Base-by-base conservation (phyloP, 2,888 invertebrate species). In the Dicyrtoma fusca region DNA sequence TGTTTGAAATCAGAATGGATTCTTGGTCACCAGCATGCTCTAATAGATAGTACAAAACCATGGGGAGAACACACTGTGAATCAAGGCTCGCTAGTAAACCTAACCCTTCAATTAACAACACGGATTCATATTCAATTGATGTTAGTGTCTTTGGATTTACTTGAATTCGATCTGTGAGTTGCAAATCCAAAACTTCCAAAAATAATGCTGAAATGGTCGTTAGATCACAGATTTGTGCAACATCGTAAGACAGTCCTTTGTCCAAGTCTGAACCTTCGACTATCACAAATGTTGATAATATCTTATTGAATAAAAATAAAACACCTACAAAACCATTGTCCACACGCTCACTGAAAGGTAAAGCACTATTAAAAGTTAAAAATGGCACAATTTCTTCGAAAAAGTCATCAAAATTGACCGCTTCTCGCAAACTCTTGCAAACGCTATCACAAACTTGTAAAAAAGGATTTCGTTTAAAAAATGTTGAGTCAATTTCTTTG, bases 21-120 rank as follows among this genome's bases (percentile, higher is more conserved):
- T 61, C 34, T 6, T 26, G 26, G 14, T 34, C 61, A n/a, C 77
- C 78, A 3, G 78, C 75, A 45, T 75, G 62, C 70, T 79, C 78
- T 10, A 78, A 49, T 14, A 79, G 47, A 17, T 72, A 66, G 53
- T 79, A 78, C 14, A 79, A 42, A 21, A 75, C 69, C 8, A 74
- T 44, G 25, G 78, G 76, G 1, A 77, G 21, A n/a, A 78, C 71
- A 53, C 26, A 61, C 26, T 53, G 25, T 14, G 61, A 65, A 70
- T 76, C 74, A 44, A 66, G 34, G 4, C 26, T 53, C 13, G 72
- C 65, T 34, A 77, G 45, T 11, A 74, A 49, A 0, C 73, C 68
- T 55, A 79, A 34, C 14, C 78, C 78, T 73, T 79, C 73, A 10
- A 79, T 17, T 13, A 78, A 21, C 21, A 72, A 59, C 0, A 71